Base-by-base conservation (phyloP, 1,140 invertebrate species). In the Anthonomus grandis region DNA sequence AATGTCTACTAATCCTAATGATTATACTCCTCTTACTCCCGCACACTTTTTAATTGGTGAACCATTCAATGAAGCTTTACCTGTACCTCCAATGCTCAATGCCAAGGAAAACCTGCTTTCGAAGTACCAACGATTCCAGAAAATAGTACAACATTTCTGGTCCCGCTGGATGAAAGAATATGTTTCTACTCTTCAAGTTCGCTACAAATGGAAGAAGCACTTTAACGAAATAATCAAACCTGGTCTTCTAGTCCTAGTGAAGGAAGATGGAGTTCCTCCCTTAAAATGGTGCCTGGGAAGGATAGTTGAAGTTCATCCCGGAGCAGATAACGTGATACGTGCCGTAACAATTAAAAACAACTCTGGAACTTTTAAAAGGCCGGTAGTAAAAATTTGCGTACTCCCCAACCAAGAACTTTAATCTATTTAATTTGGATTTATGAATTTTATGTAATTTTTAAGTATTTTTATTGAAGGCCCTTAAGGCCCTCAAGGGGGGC, bases 11-110 rank as follows among this genome's bases (percentile, higher is more conserved):
- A 17, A 6, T 10, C 58, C 58, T 18, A 53, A 44, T 39, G 62
- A 68, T 56, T 51, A 62, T 39, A 55, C 63, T 59, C 69, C 72
- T 17, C 45, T 62, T 9, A 17, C 31, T 4, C 71, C 73, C 13
- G 68, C 59, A 12, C 70, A 74, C 60, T 75, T 75, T 47, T 42
- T 75, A 9, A 73, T 72, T 50, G 72, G 71, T 2, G 22, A 49
- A 37, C 53, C 65, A 12, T 49, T 71, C 2, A 65, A 48, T 4
- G 22, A 60, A 8, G 8, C 65, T 10, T 59, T 64, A 22, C 50
- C 58, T 9, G 24, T 34, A 4, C n/a, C 31, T 39, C 18, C 41
- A 13, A 17, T 21, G 10, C 37, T 38, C 9, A 6, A n/a, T n/a
- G n/a, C n/a, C n/a, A n/a, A n/a, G n/a, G n/a, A n/a, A n/a, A n/a